Evolutionary conservation across 2,797 vertebrate genomes (phyloP), one percentile per base, ranked within the genome.

Genomic region (Huso huso): DNA sequence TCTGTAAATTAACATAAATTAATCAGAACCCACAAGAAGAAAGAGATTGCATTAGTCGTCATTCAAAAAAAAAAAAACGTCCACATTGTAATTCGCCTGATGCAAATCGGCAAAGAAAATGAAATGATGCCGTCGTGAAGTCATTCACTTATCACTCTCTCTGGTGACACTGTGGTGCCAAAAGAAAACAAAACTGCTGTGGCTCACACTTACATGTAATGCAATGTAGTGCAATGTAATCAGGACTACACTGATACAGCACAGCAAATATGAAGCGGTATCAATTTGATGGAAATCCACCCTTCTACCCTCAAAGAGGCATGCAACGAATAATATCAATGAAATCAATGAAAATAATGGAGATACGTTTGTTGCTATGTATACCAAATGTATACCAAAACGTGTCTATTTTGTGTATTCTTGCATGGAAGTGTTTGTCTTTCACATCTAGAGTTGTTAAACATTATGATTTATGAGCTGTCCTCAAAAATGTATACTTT

Each of bases 1-100:
- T 23, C 13, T 37, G 15, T 55, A 11, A 53, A 8, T 53, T 37
- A 18, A 9, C 51, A 53, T 23, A 55, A 37, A 58, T 58, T 7
- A 58, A 58, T 58, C 55, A 58, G 6, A 58, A 58, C 11, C 10
- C 13, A 58, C 55, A 58, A 58, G 13, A 65, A 11, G 8, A 48
- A n/a, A 49, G 53, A 48, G 4, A 12, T 12, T 48, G 10, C 37
- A 48, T 65, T 48, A 65, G 51, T 65, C 53, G 52, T 65, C 57
- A 57, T 53, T 55, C 63, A n/a, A 53, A 48, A 23, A 65, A 37
- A 9, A 10, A 15, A 37, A 57, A n/a, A n/a, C n/a, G 15, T 18
- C 15, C 23, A 10, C 12, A 49, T 55, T 48, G 51, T 65, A 57
- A 57, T 18, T 13, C 48, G 13, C 64, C 48, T 65, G 64, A 65